Base-by-base conservation (phyloP, 64 coral and sea anemone genomes). In the Stylophora pistillata region DNA sequence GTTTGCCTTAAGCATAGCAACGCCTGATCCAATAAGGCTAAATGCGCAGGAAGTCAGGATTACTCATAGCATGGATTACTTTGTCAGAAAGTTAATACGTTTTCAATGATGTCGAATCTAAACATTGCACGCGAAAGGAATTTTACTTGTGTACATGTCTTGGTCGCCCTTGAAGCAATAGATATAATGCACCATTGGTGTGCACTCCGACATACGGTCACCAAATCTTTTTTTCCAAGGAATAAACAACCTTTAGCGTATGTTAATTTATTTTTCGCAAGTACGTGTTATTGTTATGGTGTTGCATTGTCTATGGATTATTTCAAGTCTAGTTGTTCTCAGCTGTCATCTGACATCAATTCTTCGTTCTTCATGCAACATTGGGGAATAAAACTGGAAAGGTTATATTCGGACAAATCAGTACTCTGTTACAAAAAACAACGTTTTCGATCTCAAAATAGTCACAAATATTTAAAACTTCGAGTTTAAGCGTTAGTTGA, bases 41-140 rank as follows among this genome's bases (percentile, higher is more conserved):
- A 70, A 30, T 83, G 80, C 66, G 69, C 34, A 84, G 80, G 80
- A 84, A 84, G 80, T 70, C 26, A 82, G 80, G 80, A 84, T 70
- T 69, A 69, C 61, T 84, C 61, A 69, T 84, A 70, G n/a, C 17
- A 84, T 70, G 34, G 80, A 84, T 84, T 84, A 69, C 62, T 84
- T 84, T 53, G 80, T 53, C 16, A 82, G 78, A 65, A 82, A 82
- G 57, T 5, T 23, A 82, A 82, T 64, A 37, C 58, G 11, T 31
- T 82, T 64, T 63, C 79, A 31, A 20, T 65, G 26, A 27, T 66
- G 30, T 82, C 16, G 29, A 30, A 30, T 11, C 33, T 31, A 47
- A 47, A 47, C n/a, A 71, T 32, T 23, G 80, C 80, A 84, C 37
- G 80, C 77, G 33, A 84, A 84, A 84, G 13, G 9, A 84, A 70